Base-by-base conservation (phyloP, 2,797 vertebrate genomes). In the Molothrus ater region DNA sequence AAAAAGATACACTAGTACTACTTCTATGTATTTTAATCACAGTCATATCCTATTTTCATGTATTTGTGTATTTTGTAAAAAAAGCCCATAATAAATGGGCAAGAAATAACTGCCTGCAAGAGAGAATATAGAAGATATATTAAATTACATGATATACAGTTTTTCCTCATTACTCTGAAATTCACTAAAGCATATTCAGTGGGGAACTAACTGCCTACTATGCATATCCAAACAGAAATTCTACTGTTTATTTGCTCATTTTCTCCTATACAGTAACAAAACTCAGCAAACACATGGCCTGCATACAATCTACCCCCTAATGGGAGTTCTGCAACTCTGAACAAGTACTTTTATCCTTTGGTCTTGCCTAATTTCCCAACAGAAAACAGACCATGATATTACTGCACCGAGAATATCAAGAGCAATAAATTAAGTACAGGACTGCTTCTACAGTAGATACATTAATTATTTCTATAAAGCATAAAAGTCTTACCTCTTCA, bases 221-320 rank as follows among this genome's bases (percentile, higher is more conserved):
- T 36, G 13, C 32, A 68, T 48, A 88, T 50, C 31, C 76, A 95
- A 68, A 84, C 29, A 38, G 20, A 20, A 61, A 81, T 47, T 43
- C 65, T 79, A 71, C 56, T 60, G 11, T 31, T 78, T 45, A 18
- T 53, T 59, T 93, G 36, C 82, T 80, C 76, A 56, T 95, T 93
- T 96, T 91, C 86, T 95, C 82, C 79, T 80, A 80, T 45, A 83
- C 43, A 89, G 84, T 92, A 94, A 89, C 22, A 88, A 85, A 73
- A 70, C 20, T 82, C 47, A 78, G 68, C 59, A 71, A 84, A 86
- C 47, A 82, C 75, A 61, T 10, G 11, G 16, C 18, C 66, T 88
- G 48, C 26, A 78, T n/a, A 79, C 73, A 71, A 92, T 75, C n/a
- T 76, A 70, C 26, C 61, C 5, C 31, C 47, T 82, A 78, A 64